phyloP scores from a whole-genome alignment of 2,113 vertebrate genomes.

The Macrotus californicus region DNA sequence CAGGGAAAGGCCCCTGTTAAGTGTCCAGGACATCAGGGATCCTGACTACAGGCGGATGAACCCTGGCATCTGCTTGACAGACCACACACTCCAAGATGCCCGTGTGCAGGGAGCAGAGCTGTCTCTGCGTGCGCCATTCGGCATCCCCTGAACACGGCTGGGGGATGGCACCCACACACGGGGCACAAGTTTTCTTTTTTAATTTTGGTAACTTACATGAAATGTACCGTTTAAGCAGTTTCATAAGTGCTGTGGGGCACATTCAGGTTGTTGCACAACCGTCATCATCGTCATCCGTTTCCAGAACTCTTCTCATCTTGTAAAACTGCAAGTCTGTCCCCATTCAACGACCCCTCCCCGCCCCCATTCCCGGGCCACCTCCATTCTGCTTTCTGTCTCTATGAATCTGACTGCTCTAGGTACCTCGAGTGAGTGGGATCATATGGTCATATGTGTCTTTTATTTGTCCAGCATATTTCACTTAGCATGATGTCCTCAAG shows the following conservation, averaged over 20 bases:
- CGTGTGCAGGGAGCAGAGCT: neutral
- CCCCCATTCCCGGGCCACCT: neutral
- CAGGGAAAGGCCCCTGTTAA: constrained; percentile 45
- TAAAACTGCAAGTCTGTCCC: neutral
- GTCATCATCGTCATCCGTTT: neutral
- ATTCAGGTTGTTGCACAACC: no score
- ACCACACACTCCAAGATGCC: neutral
- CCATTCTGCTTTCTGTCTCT: neutral
- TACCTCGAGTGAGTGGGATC: neutral
- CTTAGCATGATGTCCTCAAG: neutral
- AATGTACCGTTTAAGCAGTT: neutral
- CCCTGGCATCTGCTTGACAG: neutral
- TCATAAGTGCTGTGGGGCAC: neutral
- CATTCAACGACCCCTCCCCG: neutral
- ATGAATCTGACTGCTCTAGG: neutral
- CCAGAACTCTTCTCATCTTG: neutral
- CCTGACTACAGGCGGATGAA: neutral
- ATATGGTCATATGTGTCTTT: neutral
- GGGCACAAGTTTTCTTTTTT: neutral
- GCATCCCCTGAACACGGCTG: accelerated
- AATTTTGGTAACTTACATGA: neutral
- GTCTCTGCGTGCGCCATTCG: neutral
- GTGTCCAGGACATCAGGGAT: neutral
- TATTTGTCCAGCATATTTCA: neutral
- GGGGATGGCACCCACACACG: no score